Conservation (phyloP, 2,113 vertebrate genomes). For the Burhinus oedicnemus region DNA sequence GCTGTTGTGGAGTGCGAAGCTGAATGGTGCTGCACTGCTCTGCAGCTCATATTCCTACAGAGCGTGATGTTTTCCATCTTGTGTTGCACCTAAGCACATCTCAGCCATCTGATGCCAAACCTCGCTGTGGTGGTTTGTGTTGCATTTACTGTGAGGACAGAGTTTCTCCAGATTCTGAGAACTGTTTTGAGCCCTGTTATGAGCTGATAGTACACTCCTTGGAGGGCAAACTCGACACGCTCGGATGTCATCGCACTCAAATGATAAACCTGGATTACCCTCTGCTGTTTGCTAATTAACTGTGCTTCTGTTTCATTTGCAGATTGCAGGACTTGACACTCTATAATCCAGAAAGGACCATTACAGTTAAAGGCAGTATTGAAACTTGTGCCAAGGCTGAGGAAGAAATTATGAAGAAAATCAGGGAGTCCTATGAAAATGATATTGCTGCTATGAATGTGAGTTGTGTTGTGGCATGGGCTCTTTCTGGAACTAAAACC, state of each 20-base stretch:
- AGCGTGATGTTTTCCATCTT: accelerated
- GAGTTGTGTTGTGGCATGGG: conserved; percentile 60
- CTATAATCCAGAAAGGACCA: conserved; percentile 96
- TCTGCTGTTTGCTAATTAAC: not conserved
- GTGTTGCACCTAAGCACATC: not conserved
- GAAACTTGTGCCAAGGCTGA: conserved; percentile 91
- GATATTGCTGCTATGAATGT: conserved; percentile 99
- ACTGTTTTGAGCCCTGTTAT: not conserved
- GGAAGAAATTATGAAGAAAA: conserved; percentile 98
- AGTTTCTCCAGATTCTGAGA: not conserved
- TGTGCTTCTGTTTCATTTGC: conserved; percentile 20
- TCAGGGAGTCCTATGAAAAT: conserved; percentile 95
- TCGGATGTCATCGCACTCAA: not conserved
- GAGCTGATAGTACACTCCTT: not conserved
- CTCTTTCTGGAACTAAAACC: not conserved
- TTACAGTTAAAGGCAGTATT: conserved; percentile 91
- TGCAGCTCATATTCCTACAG: not conserved
- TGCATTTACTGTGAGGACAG: not conserved
- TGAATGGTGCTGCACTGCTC: not conserved
- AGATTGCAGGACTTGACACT: conserved; percentile 96
- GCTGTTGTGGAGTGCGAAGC: not conserved
- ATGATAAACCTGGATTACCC: not conserved
- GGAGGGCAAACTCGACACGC: not conserved
- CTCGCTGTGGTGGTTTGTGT: accelerated
- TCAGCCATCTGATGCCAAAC: not conserved